phyloP scores from a whole-genome alignment of 2,888 invertebrate genomes.

The Leptodirus hochenwartii region DNA sequence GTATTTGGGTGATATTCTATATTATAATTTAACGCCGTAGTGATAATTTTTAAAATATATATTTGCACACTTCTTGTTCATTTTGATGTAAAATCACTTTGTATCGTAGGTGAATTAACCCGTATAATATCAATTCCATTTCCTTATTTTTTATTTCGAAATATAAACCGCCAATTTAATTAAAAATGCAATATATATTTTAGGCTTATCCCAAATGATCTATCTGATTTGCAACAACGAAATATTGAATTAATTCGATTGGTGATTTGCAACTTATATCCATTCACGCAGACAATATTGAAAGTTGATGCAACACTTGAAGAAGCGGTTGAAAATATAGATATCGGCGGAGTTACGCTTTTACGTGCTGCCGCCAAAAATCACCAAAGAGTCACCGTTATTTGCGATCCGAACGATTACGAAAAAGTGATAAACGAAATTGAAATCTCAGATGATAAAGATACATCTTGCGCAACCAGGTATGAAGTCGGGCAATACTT shows the following conservation, averaged over 20 bases:
- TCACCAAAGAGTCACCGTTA: conserved; percentile 80
- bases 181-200: conserved; percentile 20
- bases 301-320: conserved; percentile 61
- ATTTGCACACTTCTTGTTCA: too few relatives aligned
- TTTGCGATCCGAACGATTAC: conserved; percentile 88
- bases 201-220: conserved; percentile 55
- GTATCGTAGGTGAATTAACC: too few relatives aligned
- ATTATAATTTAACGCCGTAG: too few relatives aligned
- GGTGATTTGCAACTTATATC: conserved; percentile 94
- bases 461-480: conserved; percentile 57
- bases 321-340: conserved; percentile 91
- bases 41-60: too few relatives aligned
- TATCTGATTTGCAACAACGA: conserved; percentile 61
- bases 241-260: conserved; percentile 65
- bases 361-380: conserved; percentile 95
- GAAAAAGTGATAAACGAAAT: conserved; percentile 54
- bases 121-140: too few relatives aligned
- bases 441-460: conserved; percentile 37
- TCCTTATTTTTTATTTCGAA: too few relatives aligned
- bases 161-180: too few relatives aligned
- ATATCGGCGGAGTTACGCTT: conserved; percentile 91
- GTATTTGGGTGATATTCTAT: too few relatives aligned
- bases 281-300: conserved; percentile 76
- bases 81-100: too few relatives aligned
- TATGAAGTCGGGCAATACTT: conserved; percentile 19